Base-by-base conservation (phyloP, 2,888 invertebrate species). In the Pristionchus entomophagus region DNA sequence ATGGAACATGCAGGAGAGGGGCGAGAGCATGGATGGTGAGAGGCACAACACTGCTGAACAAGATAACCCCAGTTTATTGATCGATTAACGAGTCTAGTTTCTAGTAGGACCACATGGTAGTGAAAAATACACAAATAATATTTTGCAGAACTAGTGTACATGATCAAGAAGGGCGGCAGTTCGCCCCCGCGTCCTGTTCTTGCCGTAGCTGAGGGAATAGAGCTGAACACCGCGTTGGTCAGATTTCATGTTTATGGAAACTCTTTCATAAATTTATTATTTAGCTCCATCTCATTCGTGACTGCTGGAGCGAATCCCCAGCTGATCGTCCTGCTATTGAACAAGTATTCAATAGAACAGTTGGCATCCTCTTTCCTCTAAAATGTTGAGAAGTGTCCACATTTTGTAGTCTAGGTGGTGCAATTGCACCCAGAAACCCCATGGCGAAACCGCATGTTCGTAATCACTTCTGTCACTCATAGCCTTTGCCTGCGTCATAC, bases 301-400 rank as follows among this genome's bases (percentile, higher is more conserved):
- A 85, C 56, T 85, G 85, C 45, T 85, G 85, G 85, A 77, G 73
- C n/a, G 85, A 85, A 22, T 5, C 8, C 8, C 85, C 85, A 1
- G 56, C 10, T 0, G 73, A 85, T 14, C 73, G 85, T 2, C 85
- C 85, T 4, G 26, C 51, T 3, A 85, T 85, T 26, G 83, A 65
- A 8, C 65, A 84, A 32, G 83, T 84, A 5, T 45, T 6, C 45
- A 45, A 45, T 10, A 45, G 6, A n/a, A n/a, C n/a, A n/a, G n/a
- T n/a, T n/a, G n/a, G n/a, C n/a, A n/a, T n/a, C n/a, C n/a, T n/a
- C n/a, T n/a, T n/a, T n/a, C n/a, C n/a, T n/a, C n/a, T n/a, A n/a
- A n/a, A n/a, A n/a, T n/a, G n/a, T n/a, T n/a, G n/a, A n/a, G n/a
- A n/a, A n/a, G n/a, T n/a, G n/a, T n/a, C n/a, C n/a, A n/a, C n/a